Conservation (phyloP, 1,140 invertebrate genomes). For the Caenorhabditis remanei region DNA sequence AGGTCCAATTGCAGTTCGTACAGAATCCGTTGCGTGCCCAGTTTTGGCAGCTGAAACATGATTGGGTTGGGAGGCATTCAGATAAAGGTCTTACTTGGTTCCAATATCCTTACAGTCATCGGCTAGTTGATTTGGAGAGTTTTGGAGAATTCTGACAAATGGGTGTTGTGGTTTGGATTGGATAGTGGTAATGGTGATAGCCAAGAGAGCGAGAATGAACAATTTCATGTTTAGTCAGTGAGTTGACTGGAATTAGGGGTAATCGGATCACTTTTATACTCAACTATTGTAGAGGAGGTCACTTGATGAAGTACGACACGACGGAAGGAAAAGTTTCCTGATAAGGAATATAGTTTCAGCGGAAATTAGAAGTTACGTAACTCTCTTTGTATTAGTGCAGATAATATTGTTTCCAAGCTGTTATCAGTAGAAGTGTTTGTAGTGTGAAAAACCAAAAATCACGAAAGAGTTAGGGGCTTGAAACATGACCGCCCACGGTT, state of each 20-base stretch:
- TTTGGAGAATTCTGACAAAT: neutral
- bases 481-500: neutral
- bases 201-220: neutral
- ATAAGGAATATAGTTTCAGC: neutral
- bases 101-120: conserved; percentile 3
- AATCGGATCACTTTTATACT: neutral
- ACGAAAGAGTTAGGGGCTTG: neutral
- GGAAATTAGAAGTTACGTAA: neutral
- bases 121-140: neutral
- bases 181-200: neutral
- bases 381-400: too few species aligned
- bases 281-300: neutral
- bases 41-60: conserved; percentile 8
- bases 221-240: neutral
- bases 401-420: neutral
- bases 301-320: too few species aligned
- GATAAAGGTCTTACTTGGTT: conserved; percentile 14
- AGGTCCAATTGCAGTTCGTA: conserved; percentile 7
- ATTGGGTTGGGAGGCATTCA: neutral
- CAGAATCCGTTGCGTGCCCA: conserved; percentile 10
- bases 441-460: neutral
- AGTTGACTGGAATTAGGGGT: neutral
- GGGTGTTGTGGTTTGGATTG: neutral
- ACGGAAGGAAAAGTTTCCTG: too few species aligned
- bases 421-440: neutral